phyloP scores from a whole-genome alignment of 1,140 invertebrate genomes.

The Tenebrio molitor region DNA sequence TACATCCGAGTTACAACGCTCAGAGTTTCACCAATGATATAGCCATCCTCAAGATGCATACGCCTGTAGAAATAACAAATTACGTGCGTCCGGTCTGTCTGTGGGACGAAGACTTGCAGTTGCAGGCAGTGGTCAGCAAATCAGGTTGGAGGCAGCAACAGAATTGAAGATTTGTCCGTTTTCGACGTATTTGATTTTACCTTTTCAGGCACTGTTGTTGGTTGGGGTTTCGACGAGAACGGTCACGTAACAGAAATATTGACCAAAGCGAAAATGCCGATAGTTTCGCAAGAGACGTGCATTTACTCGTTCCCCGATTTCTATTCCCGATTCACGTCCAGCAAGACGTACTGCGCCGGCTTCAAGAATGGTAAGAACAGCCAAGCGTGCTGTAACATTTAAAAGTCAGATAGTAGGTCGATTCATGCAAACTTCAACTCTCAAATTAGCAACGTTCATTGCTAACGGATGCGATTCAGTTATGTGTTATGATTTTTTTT shows the following conservation, averaged over 20 bases:
- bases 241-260: slow-evolving; percentile 66
- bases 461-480: too few relatives aligned
- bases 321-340: slow-evolving; percentile 67
- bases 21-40: slow-evolving; percentile 75
- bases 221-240: slow-evolving; percentile 68
- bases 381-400: too few relatives aligned
- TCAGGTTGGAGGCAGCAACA: too few relatives aligned
- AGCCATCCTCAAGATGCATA: slow-evolving; percentile 72
- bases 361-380: slow-evolving; percentile 65
- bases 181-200: too few relatives aligned
- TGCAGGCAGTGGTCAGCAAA: slow-evolving; percentile 57
- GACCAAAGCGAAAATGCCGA: slow-evolving; percentile 67
- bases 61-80: slow-evolving; percentile 66
- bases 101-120: slow-evolving; percentile 58
- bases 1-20: slow-evolving; percentile 73
- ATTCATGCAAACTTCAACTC: too few relatives aligned
- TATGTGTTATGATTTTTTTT: too few relatives aligned
- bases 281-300: slow-evolving; percentile 67
- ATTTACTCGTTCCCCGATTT: slow-evolving; percentile 68
- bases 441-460: too few relatives aligned
- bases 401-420: too few relatives aligned
- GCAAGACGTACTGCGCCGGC: slow-evolving; percentile 69
- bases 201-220: slow-evolving; percentile 67
- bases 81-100: slow-evolving; percentile 74
- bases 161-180: too few relatives aligned